Conservation (phyloP, 2,888 invertebrate genomes). For the Saturnia japonica region DNA sequence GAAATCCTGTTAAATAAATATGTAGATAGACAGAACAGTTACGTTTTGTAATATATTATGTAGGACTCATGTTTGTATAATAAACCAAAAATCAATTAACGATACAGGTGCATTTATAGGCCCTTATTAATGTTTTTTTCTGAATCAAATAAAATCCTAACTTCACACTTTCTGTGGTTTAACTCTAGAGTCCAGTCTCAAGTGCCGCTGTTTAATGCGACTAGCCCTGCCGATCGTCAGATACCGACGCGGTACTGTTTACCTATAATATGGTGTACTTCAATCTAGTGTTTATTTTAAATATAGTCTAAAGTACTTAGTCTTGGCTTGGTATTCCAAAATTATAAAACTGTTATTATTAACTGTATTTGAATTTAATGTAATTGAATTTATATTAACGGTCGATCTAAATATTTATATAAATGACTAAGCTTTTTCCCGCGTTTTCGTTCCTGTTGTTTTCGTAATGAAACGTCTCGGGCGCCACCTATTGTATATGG, state of each 20-base stretch:
- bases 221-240: constrained; percentile 49
- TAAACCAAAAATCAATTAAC: too few species aligned
- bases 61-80: too few species aligned
- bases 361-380: not conserved
- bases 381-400: not conserved
- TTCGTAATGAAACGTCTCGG: too few species aligned
- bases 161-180: constrained; percentile 8
- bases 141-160: not conserved
- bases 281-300: constrained; percentile 13
- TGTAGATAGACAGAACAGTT: too few species aligned
- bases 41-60: too few species aligned
- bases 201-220: constrained; percentile 50
- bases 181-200: constrained; percentile 43
- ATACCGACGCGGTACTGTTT: constrained; percentile 42
- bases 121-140: not conserved
- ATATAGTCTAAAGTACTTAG: not conserved
- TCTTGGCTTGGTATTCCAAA: not conserved
- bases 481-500: too few species aligned
- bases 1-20: too few species aligned
- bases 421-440: not conserved
- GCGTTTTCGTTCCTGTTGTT: not conserved
- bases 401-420: not conserved
- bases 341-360: not conserved
- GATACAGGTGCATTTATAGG: too few species aligned
- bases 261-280: constrained; percentile 8